Conservation (phyloP, 2,113 vertebrate species). For the Pungitius pungitius region DNA sequence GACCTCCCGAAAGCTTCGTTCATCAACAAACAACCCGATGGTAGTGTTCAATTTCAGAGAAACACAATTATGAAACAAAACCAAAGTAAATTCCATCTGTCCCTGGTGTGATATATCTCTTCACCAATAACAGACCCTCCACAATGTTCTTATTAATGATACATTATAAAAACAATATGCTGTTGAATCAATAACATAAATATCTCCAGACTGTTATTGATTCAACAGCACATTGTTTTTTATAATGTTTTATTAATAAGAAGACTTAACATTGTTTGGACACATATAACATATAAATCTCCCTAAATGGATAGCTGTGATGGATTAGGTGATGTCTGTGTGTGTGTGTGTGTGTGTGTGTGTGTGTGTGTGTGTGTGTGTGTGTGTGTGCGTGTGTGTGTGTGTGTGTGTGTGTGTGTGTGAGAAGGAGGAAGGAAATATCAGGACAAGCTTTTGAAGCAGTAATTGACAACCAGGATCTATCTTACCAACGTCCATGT, state of each 20-base stretch:
- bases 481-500: no score
- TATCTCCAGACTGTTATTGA: conserved; percentile 47
- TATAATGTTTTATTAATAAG: conserved; percentile 38
- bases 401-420: conserved; percentile 1
- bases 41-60: conserved; percentile 23
- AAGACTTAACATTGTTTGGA: conserved; percentile 24
- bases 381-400: neutral
- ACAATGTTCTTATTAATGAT: conserved; percentile 20
- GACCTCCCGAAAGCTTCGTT: conserved; percentile 22
- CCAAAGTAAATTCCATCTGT: conserved; percentile 56
- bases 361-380: conserved; percentile 5
- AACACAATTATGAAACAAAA: conserved; percentile 37
- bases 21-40: conserved; percentile 52
- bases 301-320: conserved; percentile 28
- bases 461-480: neutral
- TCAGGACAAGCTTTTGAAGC: neutral
- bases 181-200: conserved; percentile 61
- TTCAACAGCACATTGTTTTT: conserved; percentile 60
- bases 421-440: neutral
- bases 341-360: neutral
- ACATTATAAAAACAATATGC: conserved; percentile 58
- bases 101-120: conserved; percentile 56
- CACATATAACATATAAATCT: conserved; percentile 54
- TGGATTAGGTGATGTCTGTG: conserved; percentile 12
- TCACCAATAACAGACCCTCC: conserved; percentile 42